Conservation (phyloP, 2,797 vertebrate genomes). For the Mergus octosetaceus region DNA sequence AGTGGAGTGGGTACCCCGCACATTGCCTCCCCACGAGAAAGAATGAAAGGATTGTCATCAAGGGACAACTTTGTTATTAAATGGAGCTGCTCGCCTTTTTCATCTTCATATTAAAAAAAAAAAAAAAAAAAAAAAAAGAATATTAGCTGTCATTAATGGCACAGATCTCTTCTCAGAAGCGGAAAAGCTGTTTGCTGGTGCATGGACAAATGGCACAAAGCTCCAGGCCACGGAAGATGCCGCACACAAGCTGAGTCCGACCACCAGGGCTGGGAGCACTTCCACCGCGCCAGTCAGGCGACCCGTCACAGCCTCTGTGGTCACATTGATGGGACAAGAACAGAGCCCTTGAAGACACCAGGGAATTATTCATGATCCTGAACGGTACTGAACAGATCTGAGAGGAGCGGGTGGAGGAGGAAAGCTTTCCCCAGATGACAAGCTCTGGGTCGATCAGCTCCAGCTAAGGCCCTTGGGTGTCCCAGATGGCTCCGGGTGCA, state of each 20-base stretch:
- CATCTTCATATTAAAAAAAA: not conserved
- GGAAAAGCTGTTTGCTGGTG: not conserved
- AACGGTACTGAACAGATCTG: not conserved
- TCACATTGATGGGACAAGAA: rapidly evolving
- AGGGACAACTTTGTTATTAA: not conserved
- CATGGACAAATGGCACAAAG: rapidly evolving
- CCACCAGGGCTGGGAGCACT: no score
- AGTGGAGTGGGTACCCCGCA: not conserved
- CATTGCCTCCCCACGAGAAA: not conserved
- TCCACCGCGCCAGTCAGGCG: no score
- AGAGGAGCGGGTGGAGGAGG: not conserved
- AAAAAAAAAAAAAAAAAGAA: no score
- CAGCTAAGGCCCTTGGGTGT: not conserved
- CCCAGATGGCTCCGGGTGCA: no score
- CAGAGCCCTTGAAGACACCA: rapidly evolving
- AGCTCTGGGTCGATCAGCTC: not conserved
- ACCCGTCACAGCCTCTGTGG: rapidly evolving
- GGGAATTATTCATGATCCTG: not conserved
- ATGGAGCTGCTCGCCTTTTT: not conserved
- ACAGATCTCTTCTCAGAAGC: not conserved
- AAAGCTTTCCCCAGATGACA: not conserved
- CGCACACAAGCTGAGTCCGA: rapidly evolving
- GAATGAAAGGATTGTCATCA: rapidly evolving
- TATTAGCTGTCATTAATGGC: not conserved
- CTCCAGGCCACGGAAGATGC: rapidly evolving